A percentile compares a stretch with the other conserved stretches of the same genome.
These are phyloP conservation scores for Atta texana DNA, from an alignment of 1,140 invertebrate species.

Conservation along the genomic window DNA sequence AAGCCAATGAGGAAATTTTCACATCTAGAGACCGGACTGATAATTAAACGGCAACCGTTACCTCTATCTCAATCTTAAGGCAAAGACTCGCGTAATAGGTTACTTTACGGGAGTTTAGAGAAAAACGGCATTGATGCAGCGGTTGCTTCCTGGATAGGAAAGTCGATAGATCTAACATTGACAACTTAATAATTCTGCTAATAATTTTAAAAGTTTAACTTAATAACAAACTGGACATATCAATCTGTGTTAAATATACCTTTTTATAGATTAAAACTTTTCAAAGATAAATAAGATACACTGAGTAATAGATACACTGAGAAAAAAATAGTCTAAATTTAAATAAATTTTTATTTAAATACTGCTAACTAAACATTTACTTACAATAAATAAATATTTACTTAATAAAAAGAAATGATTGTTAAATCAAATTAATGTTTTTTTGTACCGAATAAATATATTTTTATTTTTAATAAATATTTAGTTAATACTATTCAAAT, in stretches of 20 bases:
- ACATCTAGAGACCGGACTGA: constrained; percentile 11
- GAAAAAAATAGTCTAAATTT: too few species aligned
- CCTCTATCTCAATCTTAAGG: neutral
- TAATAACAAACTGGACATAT: constrained; percentile 3
- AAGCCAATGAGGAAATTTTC: constrained; percentile 35
- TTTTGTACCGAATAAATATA: too few species aligned
- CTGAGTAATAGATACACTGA: too few species aligned
- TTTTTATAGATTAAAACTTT: neutral
- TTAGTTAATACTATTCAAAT: too few species aligned
- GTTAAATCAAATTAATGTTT: too few species aligned
- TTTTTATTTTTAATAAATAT: too few species aligned
- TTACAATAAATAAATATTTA: too few species aligned
- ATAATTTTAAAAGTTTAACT: neutral
- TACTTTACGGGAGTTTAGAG: neutral
- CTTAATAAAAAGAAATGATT: too few species aligned
- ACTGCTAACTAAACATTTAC: too few species aligned
- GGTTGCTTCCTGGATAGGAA: neutral
- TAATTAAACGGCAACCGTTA: constrained; percentile 50
- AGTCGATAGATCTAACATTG: neutral
- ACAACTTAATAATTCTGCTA: constrained; percentile 16
- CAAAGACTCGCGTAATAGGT: constrained; percentile 7
- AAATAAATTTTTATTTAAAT: too few species aligned
- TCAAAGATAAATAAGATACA: neutral
- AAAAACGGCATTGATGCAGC: constrained; percentile 23
- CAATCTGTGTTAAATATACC: neutral